A percentile compares a stretch with the other conserved stretches of the same genome.
Evolutionary conservation across 1,140 invertebrate genomes (phyloP).

Genomic region (roundworm (Caenorhabditis elegans)): WBcel235 BX284604.4:14094001-14094500

Average conservation of each 20-base stretch:
- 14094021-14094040: slow-evolving; percentile 62
- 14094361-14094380: slow-evolving; percentile 65
- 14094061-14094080: slow-evolving; percentile 59
- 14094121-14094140: slow-evolving; percentile 66
- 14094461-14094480: slow-evolving; percentile 65
- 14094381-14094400: slow-evolving; percentile 65
- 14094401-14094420: slow-evolving; percentile 63
- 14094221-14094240: slow-evolving; percentile 66
- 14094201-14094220: slow-evolving; percentile 60
- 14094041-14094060: slow-evolving; percentile 64
- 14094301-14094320: slow-evolving; percentile 66
- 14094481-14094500: slow-evolving; percentile 63
- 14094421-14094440: slow-evolving; percentile 66
- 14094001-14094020: slow-evolving; percentile 65
- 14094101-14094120: slow-evolving; percentile 64
- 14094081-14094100: slow-evolving; percentile 64
- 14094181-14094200: slow-evolving; percentile 64
- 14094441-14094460: slow-evolving; percentile 66
- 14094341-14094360: slow-evolving; percentile 65
- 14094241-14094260: slow-evolving; percentile 64
- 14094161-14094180: slow-evolving; percentile 64
- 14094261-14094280: slow-evolving; percentile 65
- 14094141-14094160: slow-evolving; percentile 63
- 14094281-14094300: slow-evolving; percentile 65
- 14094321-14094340: slow-evolving; percentile 67